phyloP scores from a whole-genome alignment of 2,888 invertebrate genomes.

The Meta bourneti region DNA sequence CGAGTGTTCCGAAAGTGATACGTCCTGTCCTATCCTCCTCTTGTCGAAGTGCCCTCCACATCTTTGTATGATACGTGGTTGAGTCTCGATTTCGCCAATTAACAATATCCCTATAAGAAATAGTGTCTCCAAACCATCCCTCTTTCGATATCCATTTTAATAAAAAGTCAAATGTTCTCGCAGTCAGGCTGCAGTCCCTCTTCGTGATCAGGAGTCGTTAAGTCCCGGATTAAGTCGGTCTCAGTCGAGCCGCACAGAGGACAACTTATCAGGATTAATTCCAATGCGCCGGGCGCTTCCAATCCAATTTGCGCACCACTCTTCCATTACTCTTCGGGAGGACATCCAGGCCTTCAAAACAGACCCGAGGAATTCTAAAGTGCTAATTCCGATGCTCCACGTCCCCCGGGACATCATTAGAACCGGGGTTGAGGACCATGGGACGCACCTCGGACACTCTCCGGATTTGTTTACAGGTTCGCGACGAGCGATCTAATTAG shows the following conservation, averaged over 20 bases:
- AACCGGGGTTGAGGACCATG: neutral
- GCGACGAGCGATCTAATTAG: constrained; percentile 65
- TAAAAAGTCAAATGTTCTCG: too few species aligned
- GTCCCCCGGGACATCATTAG: constrained; percentile 12
- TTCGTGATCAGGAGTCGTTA: too few species aligned
- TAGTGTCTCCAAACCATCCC: too few species aligned
- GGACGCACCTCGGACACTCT: neutral
- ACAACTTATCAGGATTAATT: constrained; percentile 39
- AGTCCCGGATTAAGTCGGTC: too few species aligned
- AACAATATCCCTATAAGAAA: too few species aligned
- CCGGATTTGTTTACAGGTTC: constrained; percentile 59
- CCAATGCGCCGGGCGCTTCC: neutral
- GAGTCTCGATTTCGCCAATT: too few species aligned
- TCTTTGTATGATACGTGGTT: too few species aligned
- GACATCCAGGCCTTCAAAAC: constrained; percentile 10
- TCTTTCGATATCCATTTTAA: too few species aligned
- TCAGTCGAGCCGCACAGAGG: neutral
- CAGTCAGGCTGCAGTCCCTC: too few species aligned
- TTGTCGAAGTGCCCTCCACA: too few species aligned
- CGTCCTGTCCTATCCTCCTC: too few species aligned
- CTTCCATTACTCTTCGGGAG: neutral
- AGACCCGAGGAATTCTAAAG: neutral
- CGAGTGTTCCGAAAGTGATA: too few species aligned
- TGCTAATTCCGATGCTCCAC: constrained; percentile 43
- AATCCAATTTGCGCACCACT: constrained; percentile 29